Conservation (phyloP, 2,888 invertebrate species). For the Limulus polyphemus region DNA sequence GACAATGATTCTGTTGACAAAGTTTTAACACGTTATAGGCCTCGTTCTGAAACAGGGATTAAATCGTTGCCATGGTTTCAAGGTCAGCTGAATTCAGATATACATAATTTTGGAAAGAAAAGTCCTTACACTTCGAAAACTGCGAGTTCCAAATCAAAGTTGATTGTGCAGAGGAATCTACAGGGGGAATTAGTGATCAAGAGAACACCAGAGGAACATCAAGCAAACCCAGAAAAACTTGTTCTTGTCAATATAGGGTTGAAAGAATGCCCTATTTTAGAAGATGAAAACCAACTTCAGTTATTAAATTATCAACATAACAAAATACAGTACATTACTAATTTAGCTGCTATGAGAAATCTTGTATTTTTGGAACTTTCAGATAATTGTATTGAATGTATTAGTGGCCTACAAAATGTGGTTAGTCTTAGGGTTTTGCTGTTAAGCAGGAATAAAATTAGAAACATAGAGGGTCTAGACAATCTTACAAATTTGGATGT, state of each 20-base stretch:
- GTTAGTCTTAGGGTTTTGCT: conserved; percentile 69
- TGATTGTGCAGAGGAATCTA: no score
- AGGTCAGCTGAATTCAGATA: no score
- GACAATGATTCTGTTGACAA: no score
- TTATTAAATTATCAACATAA: conserved; percentile 86
- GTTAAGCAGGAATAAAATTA: conserved; percentile 81
- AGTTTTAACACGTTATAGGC: no score
- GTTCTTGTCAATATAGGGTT: conserved; percentile 43
- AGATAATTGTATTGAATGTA: conserved; percentile 82
- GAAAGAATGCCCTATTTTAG: conserved; percentile 66
- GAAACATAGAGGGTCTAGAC: conserved; percentile 61
- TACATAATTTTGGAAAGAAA: no score
- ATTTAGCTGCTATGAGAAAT: conserved; percentile 51
- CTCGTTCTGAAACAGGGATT: no score
- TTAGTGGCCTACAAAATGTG: conserved; percentile 61
- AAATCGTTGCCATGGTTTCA: no score
- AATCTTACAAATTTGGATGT: conserved; percentile 66
- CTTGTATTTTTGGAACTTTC: conserved; percentile 86
- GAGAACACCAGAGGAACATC: no score
- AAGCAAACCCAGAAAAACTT: no score
- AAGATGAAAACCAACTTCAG: conserved; percentile 64
- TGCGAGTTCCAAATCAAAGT: no score
- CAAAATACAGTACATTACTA: conserved; percentile 61
- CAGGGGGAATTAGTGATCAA: no score
- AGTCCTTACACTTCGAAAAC: no score